phyloP scores from a whole-genome alignment of 2,888 invertebrate genomes.

The Cryptophagus acutangulus region DNA sequence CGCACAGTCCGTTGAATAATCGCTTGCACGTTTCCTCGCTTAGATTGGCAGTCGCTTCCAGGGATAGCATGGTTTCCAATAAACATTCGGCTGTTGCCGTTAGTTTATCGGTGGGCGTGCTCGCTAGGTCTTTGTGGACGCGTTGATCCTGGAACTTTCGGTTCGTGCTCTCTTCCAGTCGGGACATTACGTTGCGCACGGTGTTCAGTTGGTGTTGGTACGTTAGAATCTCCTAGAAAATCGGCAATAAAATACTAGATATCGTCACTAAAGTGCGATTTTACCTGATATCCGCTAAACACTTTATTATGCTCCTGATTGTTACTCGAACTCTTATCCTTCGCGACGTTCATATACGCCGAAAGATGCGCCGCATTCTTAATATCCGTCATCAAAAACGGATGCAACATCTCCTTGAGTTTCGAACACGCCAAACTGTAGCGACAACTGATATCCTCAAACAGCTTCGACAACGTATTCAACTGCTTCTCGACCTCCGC shows the following conservation, averaged over 20 bases:
- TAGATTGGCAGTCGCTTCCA: constrained; percentile 37
- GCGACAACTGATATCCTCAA: constrained; percentile 75
- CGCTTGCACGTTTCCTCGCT: constrained; percentile 54
- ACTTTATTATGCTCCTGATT: constrained; percentile 50
- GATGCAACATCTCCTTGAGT: constrained; percentile 72
- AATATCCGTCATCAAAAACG: constrained; percentile 72
- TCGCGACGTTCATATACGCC: constrained; percentile 63
- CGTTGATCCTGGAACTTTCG: constrained; percentile 12
- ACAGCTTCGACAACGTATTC: constrained; percentile 61
- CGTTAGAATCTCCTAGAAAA: constrained; percentile 71
- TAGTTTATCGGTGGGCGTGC: constrained; percentile 77
- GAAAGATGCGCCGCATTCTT: constrained; percentile 80
- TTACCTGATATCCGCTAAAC: constrained; percentile 51
- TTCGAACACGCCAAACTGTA: constrained; percentile 81
- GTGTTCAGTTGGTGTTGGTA: constrained; percentile 87
- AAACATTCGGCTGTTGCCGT: constrained; percentile 76
- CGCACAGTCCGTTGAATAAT: constrained; percentile 68
- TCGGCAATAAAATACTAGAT: too few relatives aligned
- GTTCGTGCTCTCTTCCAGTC: constrained; percentile 57
- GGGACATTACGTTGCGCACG: constrained; percentile 68
- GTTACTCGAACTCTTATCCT: constrained; percentile 36
- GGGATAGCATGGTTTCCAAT: constrained; percentile 68
- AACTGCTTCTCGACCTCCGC: constrained; percentile 55
- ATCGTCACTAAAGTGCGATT: constrained; percentile 10
- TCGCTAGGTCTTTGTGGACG: constrained; percentile 39